Evolutionary conservation across 2,797 vertebrate species (phyloP), one percentile per base, ranked within the genome.

Genomic region (Gymnopithys bicolor): DNA sequence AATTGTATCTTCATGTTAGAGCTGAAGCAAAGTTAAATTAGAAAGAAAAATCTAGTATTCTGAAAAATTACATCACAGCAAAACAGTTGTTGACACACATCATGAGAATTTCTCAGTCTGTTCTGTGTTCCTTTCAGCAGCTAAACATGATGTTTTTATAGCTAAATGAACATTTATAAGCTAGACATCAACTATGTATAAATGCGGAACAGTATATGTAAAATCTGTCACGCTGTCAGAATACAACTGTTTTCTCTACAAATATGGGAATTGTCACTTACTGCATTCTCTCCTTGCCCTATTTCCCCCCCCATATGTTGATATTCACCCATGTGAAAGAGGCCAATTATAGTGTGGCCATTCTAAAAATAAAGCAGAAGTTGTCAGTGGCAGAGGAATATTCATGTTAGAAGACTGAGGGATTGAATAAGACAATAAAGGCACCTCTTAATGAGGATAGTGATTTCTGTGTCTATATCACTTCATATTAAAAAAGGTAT

Each of bases 241-340:
- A 32, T 94, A 46, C 35, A 81, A 91, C 84, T 69, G 33, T 80
- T 86, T 94, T 86, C 70, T 69, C 33, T 77, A 33, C 2, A 6
- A 91, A 73, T 95, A 90, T 69, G 82, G 67, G 83, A 93, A 88
- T 78, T 78, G 76, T 90, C 74, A 88, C 60, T 93, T 76, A 90
- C 59, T 92, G 63, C 58, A 78, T 94, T 90, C 48, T 69, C 37
- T 92, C 46, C 58, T 46, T 94, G 86, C 67, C 85, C 91, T 92
- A 5, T 94, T 95, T 52, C 17, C 52, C 68, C 68, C 56, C 49
- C 39, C 74, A 59, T 84, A 82, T 82, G 87, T 81, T 91, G 53
- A 84, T 95, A 92, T 86, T 92, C 94, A 91, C 73, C 55, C 85
- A 93, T 84, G 78, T 96, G 93, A 93, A 94, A 93, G 80, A 95